A percentile compares a stretch with the other conserved stretches of the same genome.
Conservation (phyloP, 2,888 invertebrate genomes). For the Mallateleia sp. region DNA sequence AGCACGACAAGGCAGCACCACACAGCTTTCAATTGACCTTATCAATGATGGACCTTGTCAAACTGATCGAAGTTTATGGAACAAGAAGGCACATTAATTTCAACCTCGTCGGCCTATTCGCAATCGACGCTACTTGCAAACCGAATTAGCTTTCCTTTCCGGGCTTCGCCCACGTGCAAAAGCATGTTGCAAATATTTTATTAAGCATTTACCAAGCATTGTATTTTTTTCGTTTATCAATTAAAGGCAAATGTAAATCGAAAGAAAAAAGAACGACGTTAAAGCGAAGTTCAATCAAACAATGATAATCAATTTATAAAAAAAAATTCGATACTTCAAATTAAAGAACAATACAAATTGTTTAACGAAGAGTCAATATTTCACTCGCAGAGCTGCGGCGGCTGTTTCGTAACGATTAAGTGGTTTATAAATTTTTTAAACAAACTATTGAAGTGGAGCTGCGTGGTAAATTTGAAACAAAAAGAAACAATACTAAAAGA, state of each 20-base stretch:
- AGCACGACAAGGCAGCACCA: too few relatives aligned
- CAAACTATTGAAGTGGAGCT: conserved; percentile 24
- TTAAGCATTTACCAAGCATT: too few relatives aligned
- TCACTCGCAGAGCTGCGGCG: not conserved
- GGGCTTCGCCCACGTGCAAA: too few relatives aligned
- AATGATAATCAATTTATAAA: conserved; percentile 36
- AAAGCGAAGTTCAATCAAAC: conserved; percentile 40
- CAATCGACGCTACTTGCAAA: too few relatives aligned
- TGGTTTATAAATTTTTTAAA: conserved; percentile 26
- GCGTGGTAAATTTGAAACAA: conserved; percentile 33
- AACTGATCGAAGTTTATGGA: too few relatives aligned
- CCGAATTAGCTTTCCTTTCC: too few relatives aligned
- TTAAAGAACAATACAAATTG: conserved; percentile 11
- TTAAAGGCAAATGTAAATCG: not conserved
- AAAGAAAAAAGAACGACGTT: not conserved
- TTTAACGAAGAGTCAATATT: conserved; percentile 39
- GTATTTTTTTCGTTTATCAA: too few relatives aligned
- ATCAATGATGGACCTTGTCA: too few relatives aligned
- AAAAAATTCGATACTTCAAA: conserved; percentile 5
- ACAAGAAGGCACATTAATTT: too few relatives aligned
- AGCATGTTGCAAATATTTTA: too few relatives aligned
- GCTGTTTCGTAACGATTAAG: conserved; percentile 6
- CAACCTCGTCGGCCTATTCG: too few relatives aligned
- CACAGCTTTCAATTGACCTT: too few relatives aligned
- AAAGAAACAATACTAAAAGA: not conserved